Conservation (phyloP, 2,888 invertebrate species). For the Eurois occulta region DNA sequence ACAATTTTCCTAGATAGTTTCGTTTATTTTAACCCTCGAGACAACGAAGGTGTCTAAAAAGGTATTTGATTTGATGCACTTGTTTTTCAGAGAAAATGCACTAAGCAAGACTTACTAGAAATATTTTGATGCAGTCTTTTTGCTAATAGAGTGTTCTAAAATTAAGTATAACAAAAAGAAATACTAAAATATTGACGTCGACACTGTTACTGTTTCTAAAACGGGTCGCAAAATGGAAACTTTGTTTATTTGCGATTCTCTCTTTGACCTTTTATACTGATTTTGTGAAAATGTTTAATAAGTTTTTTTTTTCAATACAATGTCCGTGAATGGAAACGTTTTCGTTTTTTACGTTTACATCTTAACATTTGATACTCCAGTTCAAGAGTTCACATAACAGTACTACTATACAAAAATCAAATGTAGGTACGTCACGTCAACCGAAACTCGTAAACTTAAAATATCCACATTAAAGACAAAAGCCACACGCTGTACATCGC, state of each 20-base stretch:
- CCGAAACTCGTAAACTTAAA: neutral
- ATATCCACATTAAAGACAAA: neutral
- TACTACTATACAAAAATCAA: neutral
- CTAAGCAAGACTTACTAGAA: neutral
- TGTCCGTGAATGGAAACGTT: neutral
- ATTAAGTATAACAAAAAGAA: neutral
- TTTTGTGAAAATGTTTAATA: too few relatives aligned
- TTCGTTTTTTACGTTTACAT: too few relatives aligned
- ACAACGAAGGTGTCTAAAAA: constrained; percentile 10
- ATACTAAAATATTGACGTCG: neutral
- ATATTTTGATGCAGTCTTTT: constrained; percentile 2
- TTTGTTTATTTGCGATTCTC: neutral
- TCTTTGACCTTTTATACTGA: neutral
- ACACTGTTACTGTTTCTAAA: neutral
- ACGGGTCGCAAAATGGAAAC: neutral
- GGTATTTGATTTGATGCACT: constrained; percentile 38
- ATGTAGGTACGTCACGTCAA: neutral
- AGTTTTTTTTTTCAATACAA: neutral
- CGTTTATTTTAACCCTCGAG: constrained; percentile 28
- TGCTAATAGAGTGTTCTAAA: neutral
- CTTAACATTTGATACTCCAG: neutral
- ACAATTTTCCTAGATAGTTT: constrained; percentile 41
- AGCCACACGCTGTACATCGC: constrained; percentile 52
- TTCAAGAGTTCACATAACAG: neutral
- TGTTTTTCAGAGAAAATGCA: constrained; percentile 4